These are phyloP conservation scores for Darevskia mixta DNA, from an alignment of 2,797 vertebrate species.

Conservation along the genomic window DNA sequence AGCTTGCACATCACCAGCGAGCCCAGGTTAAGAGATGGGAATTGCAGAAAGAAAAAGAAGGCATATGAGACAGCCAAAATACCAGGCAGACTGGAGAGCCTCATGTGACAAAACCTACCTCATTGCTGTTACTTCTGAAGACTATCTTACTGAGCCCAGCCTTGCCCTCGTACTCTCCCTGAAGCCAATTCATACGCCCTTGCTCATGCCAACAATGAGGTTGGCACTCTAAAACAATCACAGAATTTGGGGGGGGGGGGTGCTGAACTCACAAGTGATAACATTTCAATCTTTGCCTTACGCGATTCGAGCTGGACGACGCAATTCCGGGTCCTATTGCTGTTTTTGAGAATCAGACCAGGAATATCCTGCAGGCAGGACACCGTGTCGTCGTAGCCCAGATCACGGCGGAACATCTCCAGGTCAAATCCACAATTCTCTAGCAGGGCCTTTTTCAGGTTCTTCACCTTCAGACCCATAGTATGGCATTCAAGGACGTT, in stretches of 20 bases:
- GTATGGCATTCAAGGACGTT: not conserved
- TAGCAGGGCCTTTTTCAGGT: not conserved
- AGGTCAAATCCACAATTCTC: not conserved
- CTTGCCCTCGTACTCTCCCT: not conserved
- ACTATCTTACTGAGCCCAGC: too few species aligned
- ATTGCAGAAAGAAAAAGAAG: not conserved
- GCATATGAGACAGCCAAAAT: not conserved
- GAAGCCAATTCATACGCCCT: not conserved
- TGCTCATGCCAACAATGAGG: not conserved
- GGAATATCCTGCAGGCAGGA: constrained; percentile 5
- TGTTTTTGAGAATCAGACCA: not conserved
- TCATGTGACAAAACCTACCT: not conserved
- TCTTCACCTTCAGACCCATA: not conserved
- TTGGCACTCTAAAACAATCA: not conserved
- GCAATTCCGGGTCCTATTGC: not conserved
- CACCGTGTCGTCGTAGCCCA: not conserved
- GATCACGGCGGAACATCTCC: not conserved
- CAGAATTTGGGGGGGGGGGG: not conserved
- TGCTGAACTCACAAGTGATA: not conserved
- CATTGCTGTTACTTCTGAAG: not conserved
- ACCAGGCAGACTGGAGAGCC: not conserved
- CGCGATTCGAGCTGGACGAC: not conserved
- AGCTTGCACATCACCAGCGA: not conserved
- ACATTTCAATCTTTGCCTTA: not conserved
- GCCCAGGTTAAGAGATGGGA: not conserved